Base-by-base conservation (phyloP, 2,888 invertebrate genomes). In the Hyposoter didymator region DNA sequence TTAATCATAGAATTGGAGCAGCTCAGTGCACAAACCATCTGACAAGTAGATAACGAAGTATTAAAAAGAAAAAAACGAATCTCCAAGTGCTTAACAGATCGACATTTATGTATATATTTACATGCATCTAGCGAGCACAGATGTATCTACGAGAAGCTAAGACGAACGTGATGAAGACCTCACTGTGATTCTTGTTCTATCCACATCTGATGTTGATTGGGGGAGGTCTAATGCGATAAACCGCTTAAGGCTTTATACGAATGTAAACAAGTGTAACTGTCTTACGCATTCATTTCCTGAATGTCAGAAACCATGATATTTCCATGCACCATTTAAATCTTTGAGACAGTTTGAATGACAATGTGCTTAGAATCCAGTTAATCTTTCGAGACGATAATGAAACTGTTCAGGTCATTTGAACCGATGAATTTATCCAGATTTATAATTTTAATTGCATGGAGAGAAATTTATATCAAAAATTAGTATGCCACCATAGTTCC, bases 1-100 rank as follows among this genome's bases (percentile, higher is more conserved):
- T 85, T 78, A 78, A 85, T 85, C 84, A 75, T 82, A 78, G 70
- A 85, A 85, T 67, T 85, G 55, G 82, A 82, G 69, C 82, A 82
- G 55, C 69, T 70, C 35, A n/a, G 62, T 64, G 74, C 75, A 75
- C 74, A 17, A 66, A 70, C 55, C 35, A 19, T 74, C 74, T 19
- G 17, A 52, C 73, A 32, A 43, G 49, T 55, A 69, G 74, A 78
- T 74, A 82, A 74, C 49, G 17, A 55, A 64, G 62, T 59, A 69
- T 10, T 43, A 64, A 62, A 45, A 72, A 35, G 69, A 39, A 69
- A 69, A 17, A 17, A 12, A 52, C 78, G 35, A 39, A 35, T 73
- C 64, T 59, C 73, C 64, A 32, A 81, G 66, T 59, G 32, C 49
- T 52, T 66, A 59, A 59, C 39, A 39, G 17, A 49, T 70, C 17